Evolutionary conservation across 1,140 invertebrate species (phyloP).

Genomic region (Epicauta chinensis): DNA sequence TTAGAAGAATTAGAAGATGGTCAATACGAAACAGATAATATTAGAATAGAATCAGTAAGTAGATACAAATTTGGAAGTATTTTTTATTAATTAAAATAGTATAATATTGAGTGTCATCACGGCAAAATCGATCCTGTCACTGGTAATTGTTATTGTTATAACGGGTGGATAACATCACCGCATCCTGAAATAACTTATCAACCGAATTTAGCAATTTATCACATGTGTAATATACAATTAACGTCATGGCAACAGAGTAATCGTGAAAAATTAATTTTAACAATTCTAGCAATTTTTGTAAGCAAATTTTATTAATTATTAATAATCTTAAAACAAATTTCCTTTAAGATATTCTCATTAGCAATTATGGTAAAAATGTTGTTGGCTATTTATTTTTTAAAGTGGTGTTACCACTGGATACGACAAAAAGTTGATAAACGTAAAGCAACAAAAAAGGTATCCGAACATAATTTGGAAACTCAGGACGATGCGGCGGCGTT

Average conservation of each 20-base stretch:
- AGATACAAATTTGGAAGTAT: background rate
- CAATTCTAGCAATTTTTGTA: constrained; percentile 16
- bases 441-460: too few species aligned
- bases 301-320: background rate
- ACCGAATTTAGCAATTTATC: constrained; percentile 26
- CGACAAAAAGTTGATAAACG: background rate
- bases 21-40: background rate
- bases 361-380: constrained; percentile 6
- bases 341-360: constrained; percentile 6
- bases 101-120: constrained; percentile 32
- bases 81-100: constrained; percentile 12
- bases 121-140: constrained; percentile 28
- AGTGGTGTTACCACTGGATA: constrained; percentile 9
- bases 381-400: constrained; percentile 5
- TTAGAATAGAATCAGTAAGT: background rate
- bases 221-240: constrained; percentile 37
- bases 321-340: background rate
- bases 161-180: constrained; percentile 32
- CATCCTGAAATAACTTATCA: constrained; percentile 19
- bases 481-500: too few species aligned
- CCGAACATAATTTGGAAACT: too few species aligned
- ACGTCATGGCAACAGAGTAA: constrained; percentile 24
- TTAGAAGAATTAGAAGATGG: constrained; percentile 8
- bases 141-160: constrained; percentile 30
- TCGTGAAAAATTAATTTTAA: constrained; percentile 15